Percentiles rank a stretch among this genome's conserved stretches.
These are phyloP conservation scores for Lethrus apterus DNA, from an alignment of 1,140 invertebrate genomes.

Conservation along the genomic window DNA sequence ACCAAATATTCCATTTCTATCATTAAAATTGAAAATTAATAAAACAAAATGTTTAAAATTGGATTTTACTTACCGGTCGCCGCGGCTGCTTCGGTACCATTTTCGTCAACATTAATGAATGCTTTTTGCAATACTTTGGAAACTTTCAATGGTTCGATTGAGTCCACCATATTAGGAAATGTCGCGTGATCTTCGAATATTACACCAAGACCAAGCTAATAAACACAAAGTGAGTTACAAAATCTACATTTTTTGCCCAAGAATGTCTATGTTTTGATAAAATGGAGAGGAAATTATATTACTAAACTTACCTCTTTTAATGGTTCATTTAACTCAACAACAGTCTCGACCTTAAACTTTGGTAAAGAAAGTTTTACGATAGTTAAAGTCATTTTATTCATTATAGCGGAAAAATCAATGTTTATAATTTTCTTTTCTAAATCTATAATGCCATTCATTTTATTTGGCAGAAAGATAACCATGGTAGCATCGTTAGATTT, in stretches of 20 bases:
- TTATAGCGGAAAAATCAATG: conserved; percentile 28
- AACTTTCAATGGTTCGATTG: conserved; percentile 3
- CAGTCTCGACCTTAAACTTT: conserved; percentile 62
- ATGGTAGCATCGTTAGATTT: conserved; percentile 51
- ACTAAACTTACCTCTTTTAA: conserved; percentile 47
- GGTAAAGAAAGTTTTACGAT: conserved; percentile 46
- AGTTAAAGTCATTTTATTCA: conserved; percentile 22
- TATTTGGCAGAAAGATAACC: conserved; percentile 58
- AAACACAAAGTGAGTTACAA: too few species aligned
- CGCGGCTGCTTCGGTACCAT: conserved; percentile 60
- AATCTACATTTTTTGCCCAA: too few species aligned
- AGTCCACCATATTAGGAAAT: too few species aligned
- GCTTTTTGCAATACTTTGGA: conserved; percentile 54
- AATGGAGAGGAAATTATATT: too few species aligned
- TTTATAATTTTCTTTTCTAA: conserved; percentile 32
- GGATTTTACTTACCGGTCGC: too few species aligned
- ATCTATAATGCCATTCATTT: conserved; percentile 47
- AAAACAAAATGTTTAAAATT: too few species aligned
- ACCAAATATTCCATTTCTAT: too few species aligned
- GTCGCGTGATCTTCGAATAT: too few species aligned
- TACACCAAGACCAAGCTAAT: too few species aligned
- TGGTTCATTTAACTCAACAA: conserved; percentile 48
- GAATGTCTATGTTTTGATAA: too few species aligned
- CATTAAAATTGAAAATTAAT: too few species aligned
- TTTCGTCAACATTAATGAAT: conserved; percentile 59